These are phyloP conservation scores for Talpa occidentalis DNA, from an alignment of 2,113 vertebrate species.

Conservation along the genomic window DNA sequence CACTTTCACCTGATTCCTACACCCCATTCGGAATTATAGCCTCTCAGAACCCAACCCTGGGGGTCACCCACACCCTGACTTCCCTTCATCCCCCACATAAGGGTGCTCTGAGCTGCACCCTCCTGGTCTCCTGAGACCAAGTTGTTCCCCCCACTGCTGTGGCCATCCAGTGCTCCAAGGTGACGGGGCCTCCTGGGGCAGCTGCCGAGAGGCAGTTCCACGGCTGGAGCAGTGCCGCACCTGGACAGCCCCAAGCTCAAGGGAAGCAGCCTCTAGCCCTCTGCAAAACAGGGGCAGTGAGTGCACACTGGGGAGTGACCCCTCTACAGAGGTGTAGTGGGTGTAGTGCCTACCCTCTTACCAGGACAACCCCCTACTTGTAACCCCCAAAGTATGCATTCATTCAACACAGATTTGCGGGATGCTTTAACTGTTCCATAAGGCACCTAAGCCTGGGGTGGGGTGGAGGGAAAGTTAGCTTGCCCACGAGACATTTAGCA, in stretches of 20 bases:
- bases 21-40: neutral
- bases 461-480: neutral
- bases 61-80: neutral
- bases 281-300: no score
- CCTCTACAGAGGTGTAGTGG: neutral
- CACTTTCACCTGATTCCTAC: neutral
- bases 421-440: neutral
- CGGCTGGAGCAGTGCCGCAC: neutral
- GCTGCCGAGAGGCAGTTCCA: neutral
- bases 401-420: neutral
- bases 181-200: neutral
- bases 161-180: neutral
- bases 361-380: neutral
- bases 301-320: no score
- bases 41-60: neutral
- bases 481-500: conserved; percentile 9
- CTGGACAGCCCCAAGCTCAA: neutral
- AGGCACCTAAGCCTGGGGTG: neutral
- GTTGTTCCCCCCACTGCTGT: conserved; percentile 16
- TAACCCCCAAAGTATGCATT: neutral
- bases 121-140: neutral
- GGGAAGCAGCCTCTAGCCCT: no score
- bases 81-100: no score
- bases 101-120: neutral
- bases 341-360: no score